Conservation (phyloP, 2,113 vertebrate species). For the Phrynosoma platyrhinos region DNA sequence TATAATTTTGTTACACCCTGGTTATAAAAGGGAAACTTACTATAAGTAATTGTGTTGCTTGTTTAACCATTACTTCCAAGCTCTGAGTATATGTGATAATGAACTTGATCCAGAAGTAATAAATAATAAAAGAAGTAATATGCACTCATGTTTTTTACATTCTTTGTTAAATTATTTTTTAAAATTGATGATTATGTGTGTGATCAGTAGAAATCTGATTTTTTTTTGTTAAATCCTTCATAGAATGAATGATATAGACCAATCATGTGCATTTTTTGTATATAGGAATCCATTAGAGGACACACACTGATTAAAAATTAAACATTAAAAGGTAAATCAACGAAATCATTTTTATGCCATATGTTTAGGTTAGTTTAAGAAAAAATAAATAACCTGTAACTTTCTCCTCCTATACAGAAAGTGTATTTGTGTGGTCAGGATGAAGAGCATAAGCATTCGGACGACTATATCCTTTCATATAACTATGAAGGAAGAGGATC, state of each 20-base stretch:
- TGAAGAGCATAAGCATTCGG: conserved; percentile 82
- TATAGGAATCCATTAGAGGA: conserved; percentile 86
- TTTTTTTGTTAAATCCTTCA: conserved; percentile 74
- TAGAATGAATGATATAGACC: conserved; percentile 80
- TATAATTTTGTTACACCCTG: too few relatives aligned
- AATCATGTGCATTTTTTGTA: conserved; percentile 86
- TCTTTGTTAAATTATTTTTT: conserved; percentile 47
- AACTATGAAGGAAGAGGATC: conserved; percentile 90
- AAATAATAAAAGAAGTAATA: conserved; percentile 48
- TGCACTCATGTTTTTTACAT: conserved; percentile 23
- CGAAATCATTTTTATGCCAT: conserved; percentile 81
- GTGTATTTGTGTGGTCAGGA: conserved; percentile 83
- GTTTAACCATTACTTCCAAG: too few relatives aligned
- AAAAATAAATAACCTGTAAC: conserved; percentile 61
- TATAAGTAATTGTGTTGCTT: too few relatives aligned
- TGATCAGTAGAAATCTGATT: conserved; percentile 65
- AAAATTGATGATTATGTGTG: conserved; percentile 59
- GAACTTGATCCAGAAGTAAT: conserved; percentile 42
- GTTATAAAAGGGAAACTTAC: background rate
- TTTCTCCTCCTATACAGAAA: conserved; percentile 73
- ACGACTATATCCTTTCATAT: conserved; percentile 85
- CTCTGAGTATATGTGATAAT: background rate
- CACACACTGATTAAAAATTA: conserved; percentile 86
- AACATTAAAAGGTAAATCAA: conserved; percentile 86
- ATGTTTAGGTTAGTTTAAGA: conserved; percentile 77